Evolutionary conservation across 2,113 vertebrate species (phyloP).

Genomic region (Rhizomys pruinosus): DNA sequence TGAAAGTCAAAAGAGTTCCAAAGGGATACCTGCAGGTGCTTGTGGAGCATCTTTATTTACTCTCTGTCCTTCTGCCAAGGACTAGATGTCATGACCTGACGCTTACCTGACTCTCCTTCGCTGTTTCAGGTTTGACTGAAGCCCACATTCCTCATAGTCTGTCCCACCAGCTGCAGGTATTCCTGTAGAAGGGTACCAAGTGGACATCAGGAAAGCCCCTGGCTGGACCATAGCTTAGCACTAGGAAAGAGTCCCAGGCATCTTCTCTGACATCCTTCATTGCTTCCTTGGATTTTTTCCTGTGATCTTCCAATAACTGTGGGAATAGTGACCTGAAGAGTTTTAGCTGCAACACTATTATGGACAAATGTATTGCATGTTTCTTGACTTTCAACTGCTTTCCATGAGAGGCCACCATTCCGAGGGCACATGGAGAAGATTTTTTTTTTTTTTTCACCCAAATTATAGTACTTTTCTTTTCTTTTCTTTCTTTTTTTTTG

Average conservation of each 20-base stretch:
- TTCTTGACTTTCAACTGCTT: neutral
- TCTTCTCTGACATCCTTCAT: neutral
- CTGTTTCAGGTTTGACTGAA: neutral
- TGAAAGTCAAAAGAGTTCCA: constrained; percentile 74
- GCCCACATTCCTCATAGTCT: neutral
- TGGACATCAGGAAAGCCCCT: neutral
- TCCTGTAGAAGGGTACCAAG: neutral
- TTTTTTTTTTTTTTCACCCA: too few relatives aligned
- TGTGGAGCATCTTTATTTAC: neutral
- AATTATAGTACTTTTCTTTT: too few relatives aligned
- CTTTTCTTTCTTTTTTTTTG: neutral
- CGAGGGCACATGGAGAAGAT: neutral
- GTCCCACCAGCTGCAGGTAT: constrained; percentile 46
- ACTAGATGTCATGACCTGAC: neutral
- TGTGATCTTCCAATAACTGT: neutral
- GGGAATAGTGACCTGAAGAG: neutral
- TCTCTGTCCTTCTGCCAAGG: constrained; percentile 41
- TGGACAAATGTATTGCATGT: neutral
- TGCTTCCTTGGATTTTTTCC: neutral
- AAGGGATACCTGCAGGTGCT: constrained; percentile 65
- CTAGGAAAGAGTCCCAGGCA: neutral
- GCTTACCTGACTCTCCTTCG: neutral
- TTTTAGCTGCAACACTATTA: neutral
- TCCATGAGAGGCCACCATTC: neutral
- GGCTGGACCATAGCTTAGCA: neutral